Percentiles rank a stretch among this genome's conserved stretches.
phyloP scores from a whole-genome alignment of 2,797 vertebrate species.

The Pipistrellus pygmaeus region DNA sequence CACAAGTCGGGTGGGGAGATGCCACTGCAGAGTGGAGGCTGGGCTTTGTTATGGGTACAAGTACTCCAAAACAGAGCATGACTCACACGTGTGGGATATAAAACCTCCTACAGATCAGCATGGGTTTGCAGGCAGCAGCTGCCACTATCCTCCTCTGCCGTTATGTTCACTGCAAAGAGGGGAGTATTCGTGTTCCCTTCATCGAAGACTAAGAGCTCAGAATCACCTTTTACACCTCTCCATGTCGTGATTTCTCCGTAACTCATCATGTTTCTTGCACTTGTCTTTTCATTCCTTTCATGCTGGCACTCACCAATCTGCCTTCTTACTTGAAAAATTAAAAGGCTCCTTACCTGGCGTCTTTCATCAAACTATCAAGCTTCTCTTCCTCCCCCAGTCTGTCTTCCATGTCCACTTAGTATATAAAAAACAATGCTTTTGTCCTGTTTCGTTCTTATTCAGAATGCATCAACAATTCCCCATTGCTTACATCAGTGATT shows the following conservation, averaged over 20 bases:
- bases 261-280: not conserved
- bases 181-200: not conserved
- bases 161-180: slow-evolving; percentile 34
- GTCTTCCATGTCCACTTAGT: not conserved
- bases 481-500: not conserved
- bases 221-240: slow-evolving; percentile 21
- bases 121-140: slow-evolving; percentile 74
- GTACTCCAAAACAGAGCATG: slow-evolving; percentile 65
- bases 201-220: not conserved
- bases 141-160: slow-evolving; percentile 72
- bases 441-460: not conserved
- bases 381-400: not conserved
- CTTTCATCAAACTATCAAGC: not conserved
- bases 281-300: slow-evolving; percentile 23
- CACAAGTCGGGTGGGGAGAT: not conserved
- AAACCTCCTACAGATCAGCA: slow-evolving; percentile 75
- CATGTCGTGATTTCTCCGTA: not conserved
- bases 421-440: not conserved
- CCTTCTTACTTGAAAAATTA: not conserved
- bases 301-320: not conserved
- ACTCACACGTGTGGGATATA: slow-evolving; percentile 69
- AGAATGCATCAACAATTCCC: slow-evolving; percentile 4
- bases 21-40: not conserved
- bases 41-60: slow-evolving; percentile 2
- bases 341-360: not conserved